Conservation (phyloP, 2,797 vertebrate species). For the Diplodus sargus region DNA sequence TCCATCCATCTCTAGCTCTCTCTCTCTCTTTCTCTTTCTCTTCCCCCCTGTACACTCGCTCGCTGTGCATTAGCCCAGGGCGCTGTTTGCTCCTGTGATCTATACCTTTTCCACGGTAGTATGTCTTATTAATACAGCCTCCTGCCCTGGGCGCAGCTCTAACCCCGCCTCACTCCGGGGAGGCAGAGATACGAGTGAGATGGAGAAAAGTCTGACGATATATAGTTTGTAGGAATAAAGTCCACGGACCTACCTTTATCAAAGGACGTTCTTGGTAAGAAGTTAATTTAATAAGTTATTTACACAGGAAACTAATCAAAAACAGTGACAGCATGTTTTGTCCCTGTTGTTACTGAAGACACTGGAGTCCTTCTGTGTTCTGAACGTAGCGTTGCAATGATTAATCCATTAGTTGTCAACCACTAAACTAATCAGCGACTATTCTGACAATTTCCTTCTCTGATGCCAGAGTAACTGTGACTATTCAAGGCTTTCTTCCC, state of each 20-base stretch:
- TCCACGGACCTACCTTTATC: not conserved
- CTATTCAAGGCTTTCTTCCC: too few relatives aligned
- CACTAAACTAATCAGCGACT: too few relatives aligned
- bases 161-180: conserved; percentile 52
- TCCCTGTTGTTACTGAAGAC: too few relatives aligned
- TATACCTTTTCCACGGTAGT: conserved; percentile 63
- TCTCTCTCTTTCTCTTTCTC: conserved; percentile 3
- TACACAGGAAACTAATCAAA: not conserved
- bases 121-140: conserved; percentile 77
- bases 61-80: conserved; percentile 66
- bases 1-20: conserved; percentile 41
- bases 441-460: too few relatives aligned
- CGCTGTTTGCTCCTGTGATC: conserved; percentile 72
- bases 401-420: too few relatives aligned
- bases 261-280: not conserved
- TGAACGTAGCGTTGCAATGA: too few relatives aligned
- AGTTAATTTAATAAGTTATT: not conserved
- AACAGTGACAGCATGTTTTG: too few relatives aligned
- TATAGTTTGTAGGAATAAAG: not conserved
- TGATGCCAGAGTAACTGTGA: too few relatives aligned
- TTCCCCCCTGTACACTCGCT: conserved; percentile 42
- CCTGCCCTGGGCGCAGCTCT: conserved; percentile 67
- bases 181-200: conserved; percentile 20
- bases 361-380: too few relatives aligned
- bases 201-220: not conserved